Conservation (phyloP, 2,113 vertebrate species). For the Chionomys nivalis region DNA sequence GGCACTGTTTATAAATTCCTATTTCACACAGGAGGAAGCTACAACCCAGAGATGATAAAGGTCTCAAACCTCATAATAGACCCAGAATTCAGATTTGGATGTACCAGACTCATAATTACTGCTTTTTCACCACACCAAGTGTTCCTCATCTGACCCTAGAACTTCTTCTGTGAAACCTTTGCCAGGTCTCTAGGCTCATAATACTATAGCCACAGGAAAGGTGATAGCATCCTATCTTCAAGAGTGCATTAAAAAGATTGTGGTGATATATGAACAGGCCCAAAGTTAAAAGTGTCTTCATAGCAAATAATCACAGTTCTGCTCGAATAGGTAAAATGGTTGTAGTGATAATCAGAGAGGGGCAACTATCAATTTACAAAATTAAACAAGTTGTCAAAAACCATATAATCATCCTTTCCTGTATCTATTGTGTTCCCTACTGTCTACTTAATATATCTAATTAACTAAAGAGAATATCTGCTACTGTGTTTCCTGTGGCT, state of each 20-base stretch:
- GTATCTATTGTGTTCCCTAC: background rate
- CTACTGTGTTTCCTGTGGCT: background rate
- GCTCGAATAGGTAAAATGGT: background rate
- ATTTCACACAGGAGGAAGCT: constrained; percentile 17
- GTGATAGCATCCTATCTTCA: background rate
- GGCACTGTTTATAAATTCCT: constrained; percentile 5
- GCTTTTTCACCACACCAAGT: background rate
- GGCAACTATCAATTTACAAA: background rate
- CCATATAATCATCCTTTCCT: background rate
- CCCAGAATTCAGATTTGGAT: constrained; percentile 11
- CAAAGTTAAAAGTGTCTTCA: background rate
- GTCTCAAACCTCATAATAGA: constrained; percentile 34
- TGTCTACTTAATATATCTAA: background rate
- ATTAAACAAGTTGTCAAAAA: constrained; percentile 7
- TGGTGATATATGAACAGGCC: background rate
- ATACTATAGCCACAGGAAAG: background rate
- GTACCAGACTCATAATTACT: background rate
- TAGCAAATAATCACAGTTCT: background rate
- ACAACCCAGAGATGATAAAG: background rate
- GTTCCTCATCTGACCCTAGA: background rate
- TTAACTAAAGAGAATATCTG: background rate
- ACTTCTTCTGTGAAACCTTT: background rate
- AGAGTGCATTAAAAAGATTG: background rate
- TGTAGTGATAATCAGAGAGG: background rate
- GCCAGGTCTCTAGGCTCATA: background rate